Evolutionary conservation across 1,140 invertebrate genomes (phyloP), one percentile per base, ranked within the genome.

Genomic region (Diuraphis noxia): DNA sequence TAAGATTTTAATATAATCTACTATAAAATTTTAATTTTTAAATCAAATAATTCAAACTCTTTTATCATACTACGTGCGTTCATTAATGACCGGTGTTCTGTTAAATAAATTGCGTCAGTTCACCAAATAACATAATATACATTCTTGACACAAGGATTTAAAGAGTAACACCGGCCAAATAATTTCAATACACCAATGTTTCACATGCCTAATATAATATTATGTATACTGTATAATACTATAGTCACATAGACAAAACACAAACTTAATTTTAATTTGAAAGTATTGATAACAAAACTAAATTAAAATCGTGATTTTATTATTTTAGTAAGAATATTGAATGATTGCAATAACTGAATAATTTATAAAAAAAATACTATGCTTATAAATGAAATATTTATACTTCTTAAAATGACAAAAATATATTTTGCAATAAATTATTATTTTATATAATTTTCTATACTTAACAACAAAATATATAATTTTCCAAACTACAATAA

Each of bases 71-170:
- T 72, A n/a, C 56, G n/a, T 72, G n/a, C 56, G 56, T 72, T 72
- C 56, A 72, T 72, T 72, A 72, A 72, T 72, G 56, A 21, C 56
- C 30, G 56, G 56, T 72, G 56, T 72, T 13, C 56, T n/a, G 56
- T 72, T 72, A 72, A n/a, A 72, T 72, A 72, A 72, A 72, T 72
- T 72, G 56, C 56, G 56, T n/a, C 56, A 72, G 56, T 72, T 72
- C 56, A 72, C 56, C n/a, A 72, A n/a, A 72, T 72, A 72, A n/a
- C 56, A n/a, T 72, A 72, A 72, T 72, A 72, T 72, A 72, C 56
- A 72, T 72, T 72, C 56, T 72, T 72, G 56, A 72, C 56, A 72
- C 56, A 72, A 72, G 56, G 56, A 72, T 72, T 72, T 72, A 72
- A 72, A 72, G 56, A 72, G 13, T 30, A 63, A n/a, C 56, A 72